These are phyloP conservation scores for Dysmachus trigonus DNA, from an alignment of 2,888 invertebrate species.

Conservation along the genomic window DNA sequence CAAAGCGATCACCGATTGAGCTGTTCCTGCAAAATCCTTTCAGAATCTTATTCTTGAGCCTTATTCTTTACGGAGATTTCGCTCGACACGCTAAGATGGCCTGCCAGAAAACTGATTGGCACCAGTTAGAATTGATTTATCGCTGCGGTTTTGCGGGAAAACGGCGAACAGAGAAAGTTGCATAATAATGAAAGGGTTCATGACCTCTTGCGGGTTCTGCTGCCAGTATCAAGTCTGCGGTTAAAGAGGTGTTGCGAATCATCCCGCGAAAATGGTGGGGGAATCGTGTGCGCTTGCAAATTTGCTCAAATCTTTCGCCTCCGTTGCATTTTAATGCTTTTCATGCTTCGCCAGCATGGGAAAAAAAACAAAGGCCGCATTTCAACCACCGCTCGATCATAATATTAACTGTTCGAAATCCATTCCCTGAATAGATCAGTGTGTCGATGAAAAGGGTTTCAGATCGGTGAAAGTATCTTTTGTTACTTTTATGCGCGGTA, in stretches of 20 bases:
- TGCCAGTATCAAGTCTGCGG: not conserved
- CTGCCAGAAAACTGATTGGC: not conserved
- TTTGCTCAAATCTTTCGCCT: not conserved
- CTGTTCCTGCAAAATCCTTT: not conserved
- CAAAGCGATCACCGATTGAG: not conserved
- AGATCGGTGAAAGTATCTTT: conserved; percentile 12
- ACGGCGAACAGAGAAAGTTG: not conserved
- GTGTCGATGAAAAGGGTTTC: not conserved
- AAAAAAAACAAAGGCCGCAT: not conserved
- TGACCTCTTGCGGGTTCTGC: not conserved
- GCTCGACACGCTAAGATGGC: not conserved
- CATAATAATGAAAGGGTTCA: conserved; percentile 21
- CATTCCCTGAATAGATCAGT: not conserved
- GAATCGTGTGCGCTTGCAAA: conserved; percentile 4
- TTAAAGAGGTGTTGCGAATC: conserved; percentile 22
- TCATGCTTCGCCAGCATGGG: conserved; percentile 21
- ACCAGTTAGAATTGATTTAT: not conserved
- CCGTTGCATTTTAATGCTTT: not conserved
- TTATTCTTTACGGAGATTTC: not conserved
- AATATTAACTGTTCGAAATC: not conserved
- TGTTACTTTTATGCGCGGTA: not conserved
- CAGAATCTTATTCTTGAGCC: not conserved
- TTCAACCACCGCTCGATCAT: not conserved
- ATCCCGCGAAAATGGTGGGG: conserved; percentile 7
- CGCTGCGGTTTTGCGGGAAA: not conserved